phyloP scores from a whole-genome alignment of 2,113 vertebrate genomes.

The Brachyhypopomus occidentalis region DNA sequence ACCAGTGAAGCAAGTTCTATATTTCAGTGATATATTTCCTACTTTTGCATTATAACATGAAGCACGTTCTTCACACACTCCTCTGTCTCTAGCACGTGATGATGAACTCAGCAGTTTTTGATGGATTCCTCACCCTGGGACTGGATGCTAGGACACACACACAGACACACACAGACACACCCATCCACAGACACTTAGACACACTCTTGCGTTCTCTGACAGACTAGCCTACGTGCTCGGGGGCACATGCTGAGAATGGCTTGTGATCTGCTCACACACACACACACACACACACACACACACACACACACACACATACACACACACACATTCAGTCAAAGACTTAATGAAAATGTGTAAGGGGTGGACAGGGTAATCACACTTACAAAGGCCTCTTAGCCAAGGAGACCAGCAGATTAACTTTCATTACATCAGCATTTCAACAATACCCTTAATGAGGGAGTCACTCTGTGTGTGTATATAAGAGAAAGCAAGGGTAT shows the following conservation, averaged over 20 bases:
- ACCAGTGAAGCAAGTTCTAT: neutral
- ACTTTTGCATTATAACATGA: slow-evolving; percentile 4
- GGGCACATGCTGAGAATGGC: slow-evolving; percentile 69
- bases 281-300: slow-evolving; percentile 60
- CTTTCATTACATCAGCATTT: slow-evolving; percentile 83
- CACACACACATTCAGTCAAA: slow-evolving; percentile 55
- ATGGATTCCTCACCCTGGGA: slow-evolving; percentile 16
- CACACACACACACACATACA: slow-evolving; percentile 61
- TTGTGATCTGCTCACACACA: slow-evolving; percentile 59
- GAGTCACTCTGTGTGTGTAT: slow-evolving; percentile 60
- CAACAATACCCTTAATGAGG: slow-evolving; percentile 77
- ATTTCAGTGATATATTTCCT: neutral
- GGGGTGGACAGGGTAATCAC: slow-evolving; percentile 70
- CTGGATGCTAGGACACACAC: slow-evolving; percentile 10
- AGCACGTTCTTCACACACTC: slow-evolving; percentile 27
- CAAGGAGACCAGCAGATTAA: slow-evolving; percentile 78
- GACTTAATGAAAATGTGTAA: slow-evolving; percentile 80
- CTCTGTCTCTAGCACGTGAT: slow-evolving; percentile 32
- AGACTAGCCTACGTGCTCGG: slow-evolving; percentile 67
- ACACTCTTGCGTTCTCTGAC: slow-evolving; percentile 41
- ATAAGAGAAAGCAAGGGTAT: too few relatives aligned
- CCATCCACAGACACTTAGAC: slow-evolving; percentile 30
- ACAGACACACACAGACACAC: slow-evolving; percentile 34
- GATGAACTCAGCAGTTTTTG: slow-evolving; percentile 46
- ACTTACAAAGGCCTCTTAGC: slow-evolving; percentile 71